These are phyloP conservation scores for Chaitophorus viminalis DNA, from an alignment of 2,888 invertebrate genomes.

Conservation along the genomic window DNA sequence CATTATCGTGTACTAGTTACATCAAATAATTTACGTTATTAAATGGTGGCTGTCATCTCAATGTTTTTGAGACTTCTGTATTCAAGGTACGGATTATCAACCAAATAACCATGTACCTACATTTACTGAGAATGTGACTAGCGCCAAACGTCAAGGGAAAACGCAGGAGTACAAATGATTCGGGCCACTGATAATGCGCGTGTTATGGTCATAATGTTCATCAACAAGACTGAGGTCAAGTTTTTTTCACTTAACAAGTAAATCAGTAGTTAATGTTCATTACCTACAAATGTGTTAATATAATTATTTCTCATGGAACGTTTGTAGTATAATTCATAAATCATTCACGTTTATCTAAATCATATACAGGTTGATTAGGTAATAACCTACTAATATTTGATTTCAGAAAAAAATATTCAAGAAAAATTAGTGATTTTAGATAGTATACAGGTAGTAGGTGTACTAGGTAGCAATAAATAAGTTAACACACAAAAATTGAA, in stretches of 20 bases:
- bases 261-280: neutral
- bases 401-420: too few relatives aligned
- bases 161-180: conserved; percentile 33
- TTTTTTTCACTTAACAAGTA: neutral
- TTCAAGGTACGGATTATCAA: conserved; percentile 30
- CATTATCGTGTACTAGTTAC: neutral
- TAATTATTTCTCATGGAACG: neutral
- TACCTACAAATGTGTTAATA: neutral
- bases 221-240: conserved; percentile 30
- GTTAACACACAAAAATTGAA: too few relatives aligned
- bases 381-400: too few relatives aligned
- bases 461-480: too few relatives aligned
- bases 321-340: too few relatives aligned
- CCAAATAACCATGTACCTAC: neutral
- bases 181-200: conserved; percentile 14
- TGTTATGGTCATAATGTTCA: conserved; percentile 21
- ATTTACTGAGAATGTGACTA: neutral
- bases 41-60: neutral
- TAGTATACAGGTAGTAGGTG: too few relatives aligned
- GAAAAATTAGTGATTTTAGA: too few relatives aligned
- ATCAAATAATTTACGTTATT: neutral
- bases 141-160: conserved; percentile 31
- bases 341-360: too few relatives aligned
- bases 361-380: too few relatives aligned
- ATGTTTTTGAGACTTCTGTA: conserved; percentile 14